phyloP scores from a whole-genome alignment of 2,113 vertebrate genomes.

The Gymnorhina tibicen region DNA sequence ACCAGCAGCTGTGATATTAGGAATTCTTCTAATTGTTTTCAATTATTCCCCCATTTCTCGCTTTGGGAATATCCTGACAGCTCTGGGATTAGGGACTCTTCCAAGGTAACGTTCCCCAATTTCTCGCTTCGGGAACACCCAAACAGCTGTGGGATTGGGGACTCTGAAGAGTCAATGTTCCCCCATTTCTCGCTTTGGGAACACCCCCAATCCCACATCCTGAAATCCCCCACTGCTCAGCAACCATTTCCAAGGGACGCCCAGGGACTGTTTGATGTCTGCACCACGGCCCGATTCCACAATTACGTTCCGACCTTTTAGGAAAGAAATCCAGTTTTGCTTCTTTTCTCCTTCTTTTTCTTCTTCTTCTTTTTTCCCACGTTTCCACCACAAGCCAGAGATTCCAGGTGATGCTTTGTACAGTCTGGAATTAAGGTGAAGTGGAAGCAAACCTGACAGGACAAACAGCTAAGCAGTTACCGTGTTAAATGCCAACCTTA shows the following conservation, averaged over 20 bases:
- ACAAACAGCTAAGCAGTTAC: conserved; percentile 52
- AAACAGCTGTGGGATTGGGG: not conserved
- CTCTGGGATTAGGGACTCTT: not conserved
- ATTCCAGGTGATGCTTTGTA: conserved; percentile 52
- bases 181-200: conserved; percentile 2
- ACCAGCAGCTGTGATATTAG: no score
- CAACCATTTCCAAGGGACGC: not conserved
- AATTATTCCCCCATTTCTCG: not conserved
- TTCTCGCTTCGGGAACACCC: not conserved
- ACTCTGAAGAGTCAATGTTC: not conserved
- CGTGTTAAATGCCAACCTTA: conserved; percentile 37
- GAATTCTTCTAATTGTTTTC: not conserved
- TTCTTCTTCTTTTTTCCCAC: not conserved
- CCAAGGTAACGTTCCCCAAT: not conserved
- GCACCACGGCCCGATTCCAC: not conserved
- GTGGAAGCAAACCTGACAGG: conserved; percentile 59
- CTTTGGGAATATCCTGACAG: not conserved
- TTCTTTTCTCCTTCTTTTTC: not conserved
- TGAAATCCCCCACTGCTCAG: not conserved
- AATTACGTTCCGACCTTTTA: not conserved
- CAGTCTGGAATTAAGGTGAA: conserved; percentile 62
- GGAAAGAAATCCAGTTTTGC: not conserved
- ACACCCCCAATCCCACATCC: not conserved
- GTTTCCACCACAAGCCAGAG: conserved; percentile 37
- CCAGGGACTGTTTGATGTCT: not conserved